These are phyloP conservation scores for Scaptodrosophila lebanonensis DNA, from an alignment of 1,140 invertebrate species.

Conservation along the genomic window DNA sequence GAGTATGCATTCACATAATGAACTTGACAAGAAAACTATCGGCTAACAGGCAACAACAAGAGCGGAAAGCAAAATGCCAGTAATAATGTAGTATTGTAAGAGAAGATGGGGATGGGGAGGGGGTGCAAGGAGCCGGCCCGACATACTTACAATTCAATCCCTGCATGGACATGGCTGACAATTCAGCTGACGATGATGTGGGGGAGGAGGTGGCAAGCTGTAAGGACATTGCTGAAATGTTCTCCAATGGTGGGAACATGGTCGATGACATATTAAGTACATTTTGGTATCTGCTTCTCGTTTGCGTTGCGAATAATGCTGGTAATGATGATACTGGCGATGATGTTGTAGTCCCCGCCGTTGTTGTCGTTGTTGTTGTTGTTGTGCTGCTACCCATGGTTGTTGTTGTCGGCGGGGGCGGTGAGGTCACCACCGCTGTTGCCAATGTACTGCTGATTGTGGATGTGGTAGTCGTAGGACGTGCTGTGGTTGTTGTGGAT, in stretches of 20 bases:
- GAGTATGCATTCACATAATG: constrained; percentile 3
- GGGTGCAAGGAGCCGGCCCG: constrained; percentile 17
- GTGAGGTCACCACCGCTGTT: constrained; percentile 4
- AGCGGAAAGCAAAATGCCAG: neutral
- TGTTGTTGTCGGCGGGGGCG: constrained; percentile 19
- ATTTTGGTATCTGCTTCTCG: constrained; percentile 75
- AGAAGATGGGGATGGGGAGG: neutral
- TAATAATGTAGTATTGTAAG: constrained; percentile 6
- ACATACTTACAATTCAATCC: constrained; percentile 76
- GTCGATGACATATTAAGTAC: constrained; percentile 77
- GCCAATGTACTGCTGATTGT: constrained; percentile 4
- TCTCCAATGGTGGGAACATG: constrained; percentile 70
- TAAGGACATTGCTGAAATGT: constrained; percentile 44
- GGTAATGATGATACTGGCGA: constrained; percentile 64
- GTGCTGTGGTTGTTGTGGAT: constrained; percentile 14
- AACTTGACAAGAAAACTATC: constrained; percentile 24
- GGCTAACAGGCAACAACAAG: constrained; percentile 20
- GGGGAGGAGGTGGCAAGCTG: constrained; percentile 12
- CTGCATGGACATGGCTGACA: constrained; percentile 70
- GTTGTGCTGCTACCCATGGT: constrained; percentile 2
- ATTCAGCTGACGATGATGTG: constrained; percentile 41
- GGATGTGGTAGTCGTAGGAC: constrained; percentile 24
- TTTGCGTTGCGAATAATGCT: constrained; percentile 66
- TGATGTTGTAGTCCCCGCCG: constrained; percentile 35
- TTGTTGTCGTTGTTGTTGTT: constrained; percentile 20